Conservation (phyloP, 2,797 vertebrate species). For the Enoplosus armatus region DNA sequence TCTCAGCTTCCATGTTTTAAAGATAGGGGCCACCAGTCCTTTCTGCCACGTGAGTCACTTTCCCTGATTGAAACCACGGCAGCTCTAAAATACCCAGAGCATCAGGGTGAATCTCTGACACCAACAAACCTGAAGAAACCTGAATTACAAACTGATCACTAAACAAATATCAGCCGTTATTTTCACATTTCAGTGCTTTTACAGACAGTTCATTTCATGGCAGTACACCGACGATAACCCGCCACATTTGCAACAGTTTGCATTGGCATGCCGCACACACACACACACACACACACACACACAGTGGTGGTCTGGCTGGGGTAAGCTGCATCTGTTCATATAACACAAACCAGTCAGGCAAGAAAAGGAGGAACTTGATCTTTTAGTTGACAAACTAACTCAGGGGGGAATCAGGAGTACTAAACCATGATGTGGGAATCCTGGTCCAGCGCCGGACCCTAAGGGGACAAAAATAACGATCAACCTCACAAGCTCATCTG, state of each 20-base stretch:
- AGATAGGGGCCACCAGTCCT: not conserved
- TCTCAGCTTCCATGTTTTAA: not conserved
- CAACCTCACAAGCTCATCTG: conserved; percentile 15
- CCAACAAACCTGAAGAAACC: not conserved
- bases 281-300: conserved; percentile 9
- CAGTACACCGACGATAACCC: not conserved
- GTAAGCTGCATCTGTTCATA: conserved; percentile 18
- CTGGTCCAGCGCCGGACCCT: not conserved
- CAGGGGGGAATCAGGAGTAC: not conserved
- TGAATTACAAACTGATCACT: not conserved
- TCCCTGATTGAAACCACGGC: not conserved
- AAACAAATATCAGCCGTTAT: not conserved
- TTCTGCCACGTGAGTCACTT: too few species aligned
- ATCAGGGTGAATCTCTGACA: not conserved
- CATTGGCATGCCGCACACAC: conserved; percentile 2
- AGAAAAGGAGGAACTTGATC: not conserved
- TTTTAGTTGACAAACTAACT: conserved; percentile 17
- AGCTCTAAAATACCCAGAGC: not conserved
- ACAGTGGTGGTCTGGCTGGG: conserved; percentile 8
- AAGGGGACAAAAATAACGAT: conserved; percentile 12
- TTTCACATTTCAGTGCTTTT: not conserved
- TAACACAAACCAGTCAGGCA: conserved; percentile 5
- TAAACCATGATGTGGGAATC: conserved; percentile 9
- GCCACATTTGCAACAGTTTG: conserved; percentile 19
- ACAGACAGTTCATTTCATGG: conserved; percentile 14